These are phyloP conservation scores for Halichoeres trimaculatus DNA, from an alignment of 2,113 vertebrate genomes.

Conservation along the genomic window DNA sequence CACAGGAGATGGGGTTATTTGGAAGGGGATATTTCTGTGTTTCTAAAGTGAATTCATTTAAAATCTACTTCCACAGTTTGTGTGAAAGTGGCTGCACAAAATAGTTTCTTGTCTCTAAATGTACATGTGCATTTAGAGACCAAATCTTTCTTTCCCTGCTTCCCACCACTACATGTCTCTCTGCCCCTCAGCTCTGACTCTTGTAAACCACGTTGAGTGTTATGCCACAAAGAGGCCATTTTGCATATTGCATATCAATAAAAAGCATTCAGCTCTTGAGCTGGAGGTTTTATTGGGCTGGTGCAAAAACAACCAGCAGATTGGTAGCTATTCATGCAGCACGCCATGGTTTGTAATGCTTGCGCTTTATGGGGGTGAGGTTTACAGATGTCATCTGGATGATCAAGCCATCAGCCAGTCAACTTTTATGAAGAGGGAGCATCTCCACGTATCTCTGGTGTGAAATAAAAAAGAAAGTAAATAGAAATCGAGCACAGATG, in stretches of 20 bases:
- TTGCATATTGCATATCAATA: conserved; percentile 76
- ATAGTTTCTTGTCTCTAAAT: too few relatives aligned
- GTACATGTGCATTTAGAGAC: neutral
- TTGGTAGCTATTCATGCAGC: neutral
- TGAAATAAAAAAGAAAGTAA: conserved; percentile 1
- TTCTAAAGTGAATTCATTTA: conserved; percentile 23
- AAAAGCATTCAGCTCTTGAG: conserved; percentile 44
- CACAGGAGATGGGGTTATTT: conserved; percentile 21
- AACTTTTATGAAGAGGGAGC: conserved; percentile 15
- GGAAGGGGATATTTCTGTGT: conserved; percentile 26
- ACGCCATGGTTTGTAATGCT: conserved; percentile 7
- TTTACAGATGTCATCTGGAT: conserved; percentile 14
- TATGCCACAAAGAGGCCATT: conserved; percentile 65
- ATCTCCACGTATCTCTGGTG: conserved; percentile 9
- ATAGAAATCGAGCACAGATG: neutral
- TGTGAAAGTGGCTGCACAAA: neutral
- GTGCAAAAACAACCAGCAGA: conserved; percentile 12
- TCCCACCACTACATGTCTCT: neutral
- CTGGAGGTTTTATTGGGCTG: conserved; percentile 43
- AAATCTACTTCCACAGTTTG: neutral
- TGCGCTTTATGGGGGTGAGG: conserved; percentile 21
- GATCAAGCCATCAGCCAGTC: conserved; percentile 9
- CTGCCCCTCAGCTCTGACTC: conserved; percentile 10
- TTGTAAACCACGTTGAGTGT: conserved; percentile 44
- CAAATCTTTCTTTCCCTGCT: conserved; percentile 1